Conservation (phyloP, 2,797 vertebrate species). For the Hippopotamyrus pictus region DNA sequence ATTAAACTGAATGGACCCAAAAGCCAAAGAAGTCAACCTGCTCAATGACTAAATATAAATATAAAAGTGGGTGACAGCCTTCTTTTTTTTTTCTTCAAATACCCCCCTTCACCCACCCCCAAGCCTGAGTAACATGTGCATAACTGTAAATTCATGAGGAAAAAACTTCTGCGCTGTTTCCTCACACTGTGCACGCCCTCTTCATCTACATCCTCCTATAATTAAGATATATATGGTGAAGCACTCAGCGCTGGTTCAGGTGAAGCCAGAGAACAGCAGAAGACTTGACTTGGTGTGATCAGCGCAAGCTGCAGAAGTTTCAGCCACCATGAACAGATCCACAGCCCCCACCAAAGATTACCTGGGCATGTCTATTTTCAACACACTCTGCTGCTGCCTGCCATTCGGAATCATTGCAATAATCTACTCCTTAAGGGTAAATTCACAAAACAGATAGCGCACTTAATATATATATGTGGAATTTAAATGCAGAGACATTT, state of each 20-base stretch:
- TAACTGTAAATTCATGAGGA: too few relatives aligned
- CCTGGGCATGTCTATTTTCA: constrained; percentile 31
- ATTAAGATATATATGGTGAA: background rate
- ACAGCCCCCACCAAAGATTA: background rate
- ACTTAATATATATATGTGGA: background rate
- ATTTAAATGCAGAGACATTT: background rate
- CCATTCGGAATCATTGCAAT: constrained; percentile 31
- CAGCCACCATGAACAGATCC: constrained; percentile 4
- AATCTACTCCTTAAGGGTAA: background rate
- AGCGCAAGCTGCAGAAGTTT: background rate
- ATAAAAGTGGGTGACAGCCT: background rate
- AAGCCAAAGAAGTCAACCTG: background rate
- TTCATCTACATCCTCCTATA: background rate
- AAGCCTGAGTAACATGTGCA: background rate
- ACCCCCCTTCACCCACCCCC: background rate
- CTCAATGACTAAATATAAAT: background rate
- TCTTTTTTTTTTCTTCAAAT: background rate
- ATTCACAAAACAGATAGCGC: background rate
- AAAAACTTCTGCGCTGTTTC: background rate
- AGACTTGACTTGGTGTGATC: background rate
- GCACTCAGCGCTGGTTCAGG: background rate
- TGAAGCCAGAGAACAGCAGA: background rate
- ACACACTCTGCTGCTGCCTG: constrained; percentile 30
- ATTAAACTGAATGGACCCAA: background rate
- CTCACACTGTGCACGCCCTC: background rate